Conservation (phyloP, 2,113 vertebrate species). For the Larimichthys polyactis region DNA sequence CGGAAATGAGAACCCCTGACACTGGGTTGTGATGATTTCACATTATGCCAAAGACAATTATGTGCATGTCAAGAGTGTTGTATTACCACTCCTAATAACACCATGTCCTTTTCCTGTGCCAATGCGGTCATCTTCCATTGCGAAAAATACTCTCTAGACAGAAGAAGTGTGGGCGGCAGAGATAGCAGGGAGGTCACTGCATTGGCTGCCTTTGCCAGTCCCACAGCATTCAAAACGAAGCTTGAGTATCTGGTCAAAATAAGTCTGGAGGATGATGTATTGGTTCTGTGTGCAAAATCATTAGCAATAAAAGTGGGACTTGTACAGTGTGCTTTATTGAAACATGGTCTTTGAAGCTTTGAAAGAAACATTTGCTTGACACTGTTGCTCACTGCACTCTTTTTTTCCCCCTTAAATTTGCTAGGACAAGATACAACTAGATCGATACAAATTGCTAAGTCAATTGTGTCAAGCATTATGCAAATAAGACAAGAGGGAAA, state of each 20-base stretch:
- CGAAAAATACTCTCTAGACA: constrained; percentile 63
- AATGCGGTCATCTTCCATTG: constrained; percentile 66
- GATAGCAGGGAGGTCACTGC: constrained; percentile 69
- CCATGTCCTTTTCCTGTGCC: constrained; percentile 64
- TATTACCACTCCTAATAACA: constrained; percentile 70
- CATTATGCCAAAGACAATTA: constrained; percentile 78
- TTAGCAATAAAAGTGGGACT: constrained; percentile 17
- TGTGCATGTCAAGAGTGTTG: constrained; percentile 77
- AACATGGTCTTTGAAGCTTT: constrained; percentile 10
- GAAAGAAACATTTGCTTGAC: background rate
- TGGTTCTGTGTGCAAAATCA: constrained; percentile 42
- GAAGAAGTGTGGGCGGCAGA: constrained; percentile 70
- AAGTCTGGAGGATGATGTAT: constrained; percentile 45
- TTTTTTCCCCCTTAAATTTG: constrained; percentile 19
- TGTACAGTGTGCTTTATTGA: background rate
- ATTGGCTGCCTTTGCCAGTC: constrained; percentile 38
- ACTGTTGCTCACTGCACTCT: background rate
- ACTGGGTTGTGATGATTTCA: constrained; percentile 76
- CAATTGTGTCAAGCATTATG: constrained; percentile 44
- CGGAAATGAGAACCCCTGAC: constrained; percentile 69
- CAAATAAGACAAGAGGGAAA: constrained; percentile 43
- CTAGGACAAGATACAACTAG: constrained; percentile 20
- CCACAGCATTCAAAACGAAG: constrained; percentile 44
- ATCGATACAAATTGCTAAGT: constrained; percentile 37
- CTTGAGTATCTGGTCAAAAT: constrained; percentile 52